Evolutionary conservation across 2,113 vertebrate genomes (phyloP).

Genomic region (human (Homo sapiens)): GRCh38 chr6:130038501-130039000

Average conservation of each 20-base stretch:
- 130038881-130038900: neutral
- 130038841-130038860: neutral
- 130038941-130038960: neutral
- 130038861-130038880: neutral
- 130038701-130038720: neutral
- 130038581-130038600: neutral
- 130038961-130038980: neutral
- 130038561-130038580: neutral
- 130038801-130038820: neutral
- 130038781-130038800: neutral
- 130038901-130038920: constrained; percentile 1
- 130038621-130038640: neutral
- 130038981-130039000: neutral
- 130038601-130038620: neutral
- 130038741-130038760: neutral
- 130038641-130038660: neutral
- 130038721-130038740: neutral
- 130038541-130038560: neutral
- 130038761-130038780: neutral
- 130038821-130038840: neutral
- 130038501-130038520: neutral
- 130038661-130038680: neutral
- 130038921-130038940: neutral
- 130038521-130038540: neutral
- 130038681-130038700: neutral